Conservation (phyloP, 2,797 vertebrate genomes). For the Coluber constrictor region DNA sequence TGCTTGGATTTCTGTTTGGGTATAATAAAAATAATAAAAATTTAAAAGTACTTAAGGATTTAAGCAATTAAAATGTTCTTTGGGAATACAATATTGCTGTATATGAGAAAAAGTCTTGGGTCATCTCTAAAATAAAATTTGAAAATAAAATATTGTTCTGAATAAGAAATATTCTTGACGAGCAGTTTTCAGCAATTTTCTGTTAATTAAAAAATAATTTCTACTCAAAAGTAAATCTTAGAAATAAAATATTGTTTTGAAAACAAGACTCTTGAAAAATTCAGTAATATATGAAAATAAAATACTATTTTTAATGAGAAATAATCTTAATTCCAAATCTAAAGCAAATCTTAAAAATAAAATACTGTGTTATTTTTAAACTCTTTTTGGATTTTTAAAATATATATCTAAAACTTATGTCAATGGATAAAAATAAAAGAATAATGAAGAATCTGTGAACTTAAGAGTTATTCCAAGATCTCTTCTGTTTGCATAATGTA, state of each 20-base stretch:
- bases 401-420: neutral
- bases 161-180: neutral
- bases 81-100: neutral
- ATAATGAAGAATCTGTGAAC: neutral
- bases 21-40: neutral
- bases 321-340: neutral
- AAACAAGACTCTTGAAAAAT: neutral
- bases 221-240: neutral
- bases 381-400: neutral
- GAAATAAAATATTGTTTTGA: neutral
- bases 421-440: neutral
- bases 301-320: neutral
- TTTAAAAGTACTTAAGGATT: neutral
- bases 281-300: neutral
- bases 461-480: neutral
- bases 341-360: neutral
- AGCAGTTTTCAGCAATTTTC: neutral
- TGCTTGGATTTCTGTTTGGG: neutral
- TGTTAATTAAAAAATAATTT: neutral
- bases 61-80: neutral
- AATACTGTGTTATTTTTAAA: neutral
- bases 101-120: neutral
- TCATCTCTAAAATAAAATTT: neutral
- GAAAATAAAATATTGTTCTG: neutral
- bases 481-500: neutral